Evolutionary conservation across 2,888 invertebrate species (phyloP).

Genomic region (Andrena marginata): DNA sequence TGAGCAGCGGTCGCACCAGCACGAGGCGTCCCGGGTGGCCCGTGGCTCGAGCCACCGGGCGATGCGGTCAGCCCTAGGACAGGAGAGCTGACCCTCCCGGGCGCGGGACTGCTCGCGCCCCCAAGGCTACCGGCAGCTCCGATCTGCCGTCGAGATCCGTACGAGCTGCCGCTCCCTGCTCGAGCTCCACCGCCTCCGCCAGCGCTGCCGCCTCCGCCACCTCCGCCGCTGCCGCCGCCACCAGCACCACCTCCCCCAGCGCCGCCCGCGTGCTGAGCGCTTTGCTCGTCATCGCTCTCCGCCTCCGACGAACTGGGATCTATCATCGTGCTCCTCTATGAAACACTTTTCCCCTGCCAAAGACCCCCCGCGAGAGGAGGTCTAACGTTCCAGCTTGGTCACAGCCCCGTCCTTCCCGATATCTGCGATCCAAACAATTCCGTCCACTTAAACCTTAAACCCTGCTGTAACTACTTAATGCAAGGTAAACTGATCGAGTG

Average conservation of each 20-base stretch:
- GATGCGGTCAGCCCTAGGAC: conserved; percentile 84
- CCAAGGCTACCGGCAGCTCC: conserved; percentile 80
- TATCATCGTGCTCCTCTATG: conserved; percentile 88
- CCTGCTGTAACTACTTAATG: too few species aligned
- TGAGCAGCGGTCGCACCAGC: conserved; percentile 84
- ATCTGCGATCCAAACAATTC: background rate
- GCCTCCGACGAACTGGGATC: conserved; percentile 98
- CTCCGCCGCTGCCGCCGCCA: conserved; percentile 40
- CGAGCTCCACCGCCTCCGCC: conserved; percentile 76
- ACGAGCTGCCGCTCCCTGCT: conserved; percentile 75
- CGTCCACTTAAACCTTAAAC: background rate
- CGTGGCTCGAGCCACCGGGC: conserved; percentile 76
- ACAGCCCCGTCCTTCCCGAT: conserved; percentile 58
- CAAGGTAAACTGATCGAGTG: too few species aligned
- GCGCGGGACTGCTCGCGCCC: conserved; percentile 76
- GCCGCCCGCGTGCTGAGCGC: conserved; percentile 85
- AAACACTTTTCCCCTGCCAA: conserved; percentile 35
- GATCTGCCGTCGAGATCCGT: conserved; percentile 85
- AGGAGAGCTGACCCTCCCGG: conserved; percentile 85
- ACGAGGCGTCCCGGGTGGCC: conserved; percentile 80
- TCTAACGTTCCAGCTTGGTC: conserved; percentile 60
- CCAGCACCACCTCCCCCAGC: conserved; percentile 68
- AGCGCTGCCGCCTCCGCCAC: conserved; percentile 73
- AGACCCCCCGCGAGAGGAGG: conserved; percentile 59
- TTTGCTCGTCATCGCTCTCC: conserved; percentile 96